phyloP scores from a whole-genome alignment of 2,797 vertebrate species.

The Syngnathus rostellatus region DNA sequence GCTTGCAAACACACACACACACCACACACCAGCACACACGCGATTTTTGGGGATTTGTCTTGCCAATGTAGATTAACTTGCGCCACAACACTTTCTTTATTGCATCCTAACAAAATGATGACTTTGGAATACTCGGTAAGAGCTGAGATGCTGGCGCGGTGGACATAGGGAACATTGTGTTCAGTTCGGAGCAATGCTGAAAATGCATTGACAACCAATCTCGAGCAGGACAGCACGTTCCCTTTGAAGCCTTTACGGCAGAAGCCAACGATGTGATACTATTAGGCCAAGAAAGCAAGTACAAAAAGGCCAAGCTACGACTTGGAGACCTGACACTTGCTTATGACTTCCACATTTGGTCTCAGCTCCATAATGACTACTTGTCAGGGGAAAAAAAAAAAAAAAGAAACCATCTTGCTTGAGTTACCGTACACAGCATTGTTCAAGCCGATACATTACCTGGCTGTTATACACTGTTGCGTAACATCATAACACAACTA shows the following conservation, averaged over 20 bases:
- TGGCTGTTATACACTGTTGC: too few relatives aligned
- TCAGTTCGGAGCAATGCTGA: constrained; percentile 35
- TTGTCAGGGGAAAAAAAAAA: too few relatives aligned
- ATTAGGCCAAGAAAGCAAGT: constrained; percentile 28
- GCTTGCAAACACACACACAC: constrained; percentile 24
- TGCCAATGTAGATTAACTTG: constrained; percentile 40
- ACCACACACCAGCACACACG: too few relatives aligned
- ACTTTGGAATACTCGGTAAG: constrained; percentile 26
- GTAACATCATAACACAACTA: too few relatives aligned
- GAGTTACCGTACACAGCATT: too few relatives aligned
- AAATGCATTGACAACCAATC: constrained; percentile 35
- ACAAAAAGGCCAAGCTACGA: neutral
- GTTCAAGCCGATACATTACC: too few relatives aligned
- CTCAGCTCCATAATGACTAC: too few relatives aligned
- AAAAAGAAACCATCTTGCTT: too few relatives aligned
- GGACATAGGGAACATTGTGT: neutral
- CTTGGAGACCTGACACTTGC: neutral
- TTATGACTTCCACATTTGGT: neutral
- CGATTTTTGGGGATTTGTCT: constrained; percentile 33
- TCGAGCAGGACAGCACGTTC: constrained; percentile 12
- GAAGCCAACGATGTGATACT: constrained; percentile 50
- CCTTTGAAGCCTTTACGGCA: constrained; percentile 57
- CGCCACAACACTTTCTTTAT: constrained; percentile 44
- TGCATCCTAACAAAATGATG: constrained; percentile 34
- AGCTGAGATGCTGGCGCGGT: neutral